Evolutionary conservation across 1,140 invertebrate genomes (phyloP).

Genomic region (Lysiphlebus fabarum): DNA sequence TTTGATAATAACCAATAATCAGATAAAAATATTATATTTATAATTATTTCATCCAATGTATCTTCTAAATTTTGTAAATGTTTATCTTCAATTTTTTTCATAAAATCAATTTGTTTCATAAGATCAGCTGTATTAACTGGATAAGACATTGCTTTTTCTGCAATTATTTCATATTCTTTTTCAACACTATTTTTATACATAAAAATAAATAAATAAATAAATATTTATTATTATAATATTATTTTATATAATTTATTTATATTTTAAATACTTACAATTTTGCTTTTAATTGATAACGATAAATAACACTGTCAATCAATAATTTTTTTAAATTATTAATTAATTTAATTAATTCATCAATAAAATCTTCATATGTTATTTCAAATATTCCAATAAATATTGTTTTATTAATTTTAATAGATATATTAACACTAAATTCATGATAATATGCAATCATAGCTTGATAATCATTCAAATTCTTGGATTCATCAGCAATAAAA

Average conservation of each 20-base stretch:
- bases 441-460: slow-evolving; percentile 65
- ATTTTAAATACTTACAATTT: slow-evolving; percentile 67
- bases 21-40: slow-evolving; percentile 70
- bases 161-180: slow-evolving; percentile 78
- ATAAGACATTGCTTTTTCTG: slow-evolving; percentile 70
- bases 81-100: slow-evolving; percentile 68
- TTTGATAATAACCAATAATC: slow-evolving; percentile 76
- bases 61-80: slow-evolving; percentile 74
- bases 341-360: slow-evolving; percentile 65
- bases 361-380: slow-evolving; percentile 75
- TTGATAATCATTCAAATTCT: slow-evolving; percentile 66
- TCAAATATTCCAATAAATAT: slow-evolving; percentile 83
- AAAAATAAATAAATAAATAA: no score
- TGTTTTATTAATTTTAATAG: slow-evolving; percentile 64
- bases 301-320: slow-evolving; percentile 68
- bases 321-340: slow-evolving; percentile 68
- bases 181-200: slow-evolving; percentile 65
- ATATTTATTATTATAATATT: neutral
- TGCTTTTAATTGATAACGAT: slow-evolving; percentile 72
- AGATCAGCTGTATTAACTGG: slow-evolving; percentile 79
- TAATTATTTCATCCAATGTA: slow-evolving; percentile 65
- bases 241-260: neutral
- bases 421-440: slow-evolving; percentile 63
- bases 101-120: slow-evolving; percentile 79
- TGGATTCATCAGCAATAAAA: slow-evolving; percentile 66